Conservation (phyloP, 2,797 vertebrate species). For the Chelon auratus region DNA sequence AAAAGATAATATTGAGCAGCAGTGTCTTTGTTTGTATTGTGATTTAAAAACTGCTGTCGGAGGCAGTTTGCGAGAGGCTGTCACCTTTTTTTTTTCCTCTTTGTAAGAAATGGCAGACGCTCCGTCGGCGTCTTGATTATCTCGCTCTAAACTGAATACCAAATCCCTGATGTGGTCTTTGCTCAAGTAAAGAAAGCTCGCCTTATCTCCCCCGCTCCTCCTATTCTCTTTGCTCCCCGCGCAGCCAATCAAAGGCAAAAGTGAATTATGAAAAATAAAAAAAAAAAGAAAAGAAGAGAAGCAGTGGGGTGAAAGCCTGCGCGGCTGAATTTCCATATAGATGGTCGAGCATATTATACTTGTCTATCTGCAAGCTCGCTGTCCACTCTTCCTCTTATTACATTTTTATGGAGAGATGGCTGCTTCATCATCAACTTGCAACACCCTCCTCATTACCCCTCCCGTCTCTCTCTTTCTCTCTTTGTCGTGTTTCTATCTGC, state of each 20-base stretch:
- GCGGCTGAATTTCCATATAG: conserved; percentile 86
- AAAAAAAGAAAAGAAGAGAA: conserved; percentile 15
- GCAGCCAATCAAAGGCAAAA: conserved; percentile 68
- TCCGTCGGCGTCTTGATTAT: conserved; percentile 55
- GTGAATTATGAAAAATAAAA: conserved; percentile 69
- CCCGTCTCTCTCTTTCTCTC: conserved; percentile 23
- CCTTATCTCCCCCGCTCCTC: conserved; percentile 74
- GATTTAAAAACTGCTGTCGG: conserved; percentile 66
- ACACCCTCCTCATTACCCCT: not conserved
- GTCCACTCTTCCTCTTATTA: conserved; percentile 80
- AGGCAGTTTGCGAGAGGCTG: conserved; percentile 57
- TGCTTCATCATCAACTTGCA: conserved; percentile 68
- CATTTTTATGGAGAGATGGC: conserved; percentile 78
- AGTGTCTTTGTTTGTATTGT: conserved; percentile 58
- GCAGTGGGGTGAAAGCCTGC: conserved; percentile 50
- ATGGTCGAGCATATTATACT: conserved; percentile 83
- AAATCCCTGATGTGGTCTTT: conserved; percentile 71
- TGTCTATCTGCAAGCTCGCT: conserved; percentile 75
- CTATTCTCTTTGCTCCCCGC: conserved; percentile 59
- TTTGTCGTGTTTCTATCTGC: conserved; percentile 53
- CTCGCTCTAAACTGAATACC: conserved; percentile 73
- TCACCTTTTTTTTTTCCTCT: conserved; percentile 20
- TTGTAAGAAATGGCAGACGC: conserved; percentile 36
- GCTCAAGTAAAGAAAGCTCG: conserved; percentile 61
- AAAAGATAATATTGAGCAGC: conserved; percentile 58